Percentiles rank a stretch among this genome's conserved stretches.
Conservation (phyloP, 1,140 invertebrate species). For the Colletes latitarsis region DNA sequence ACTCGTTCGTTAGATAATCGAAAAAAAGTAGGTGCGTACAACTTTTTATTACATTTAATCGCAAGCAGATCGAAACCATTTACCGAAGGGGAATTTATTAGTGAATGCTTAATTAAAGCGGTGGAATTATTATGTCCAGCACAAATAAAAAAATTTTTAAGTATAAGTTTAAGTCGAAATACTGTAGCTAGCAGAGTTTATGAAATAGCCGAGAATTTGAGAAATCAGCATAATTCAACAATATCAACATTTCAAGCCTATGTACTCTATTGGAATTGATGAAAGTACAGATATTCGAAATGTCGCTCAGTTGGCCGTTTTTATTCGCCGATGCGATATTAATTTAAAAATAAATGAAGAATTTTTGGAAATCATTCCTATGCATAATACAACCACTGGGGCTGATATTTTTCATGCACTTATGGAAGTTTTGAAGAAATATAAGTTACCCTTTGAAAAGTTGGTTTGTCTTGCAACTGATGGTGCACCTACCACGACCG, state of each 20-base stretch:
- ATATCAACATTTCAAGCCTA: conserved; percentile 24
- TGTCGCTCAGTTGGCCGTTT: conserved; percentile 13
- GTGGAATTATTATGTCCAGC: conserved; percentile 13
- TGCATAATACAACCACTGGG: conserved; percentile 9
- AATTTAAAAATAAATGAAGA: conserved; percentile 21
- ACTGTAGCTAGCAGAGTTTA: conserved; percentile 16
- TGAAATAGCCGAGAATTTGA: conserved; percentile 18
- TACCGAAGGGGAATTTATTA: conserved; percentile 21
- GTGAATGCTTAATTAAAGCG: conserved; percentile 13
- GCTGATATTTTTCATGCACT: conserved; percentile 9
- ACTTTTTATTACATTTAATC: conserved; percentile 16
- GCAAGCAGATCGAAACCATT: conserved; percentile 18
- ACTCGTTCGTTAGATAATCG: no score
- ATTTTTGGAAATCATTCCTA: conserved; percentile 12
- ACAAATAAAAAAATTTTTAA: conserved; percentile 16
- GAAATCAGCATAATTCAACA: conserved; percentile 20
- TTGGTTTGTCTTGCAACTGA: conserved; percentile 17
- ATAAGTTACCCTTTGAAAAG: conserved; percentile 16
- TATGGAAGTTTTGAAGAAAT: conserved; percentile 15
- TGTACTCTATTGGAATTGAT: conserved; percentile 25
- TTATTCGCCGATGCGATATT: conserved; percentile 16
- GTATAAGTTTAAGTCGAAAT: conserved; percentile 24
- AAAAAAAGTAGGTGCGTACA: no score
- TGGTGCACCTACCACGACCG: conserved; percentile 8
- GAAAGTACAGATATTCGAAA: conserved; percentile 17